A percentile compares a stretch with the other conserved stretches of the same genome.
Conservation (phyloP, 2,888 invertebrate genomes). For the Brachypterus glaber region DNA sequence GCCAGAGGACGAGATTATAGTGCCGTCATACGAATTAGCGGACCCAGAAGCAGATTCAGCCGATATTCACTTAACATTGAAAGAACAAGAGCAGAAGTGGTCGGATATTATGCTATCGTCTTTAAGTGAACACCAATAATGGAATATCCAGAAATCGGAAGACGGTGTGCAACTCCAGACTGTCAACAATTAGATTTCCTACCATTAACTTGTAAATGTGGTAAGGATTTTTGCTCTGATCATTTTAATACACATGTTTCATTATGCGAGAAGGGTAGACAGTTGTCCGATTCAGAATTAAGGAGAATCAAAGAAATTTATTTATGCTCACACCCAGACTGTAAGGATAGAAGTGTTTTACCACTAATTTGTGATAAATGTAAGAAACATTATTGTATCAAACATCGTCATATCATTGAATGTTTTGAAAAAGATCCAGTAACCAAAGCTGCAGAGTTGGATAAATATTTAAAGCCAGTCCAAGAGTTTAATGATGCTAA, state of each 20-base stretch:
- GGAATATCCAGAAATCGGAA: constrained; percentile 67
- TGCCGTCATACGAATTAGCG: constrained; percentile 79
- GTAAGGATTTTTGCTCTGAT: constrained; percentile 54
- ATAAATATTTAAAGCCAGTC: constrained; percentile 50
- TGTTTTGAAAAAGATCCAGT: constrained; percentile 41
- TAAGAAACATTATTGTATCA: constrained; percentile 57
- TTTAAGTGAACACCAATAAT: constrained; percentile 49
- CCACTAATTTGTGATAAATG: constrained; percentile 59
- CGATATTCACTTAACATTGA: constrained; percentile 80
- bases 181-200: constrained; percentile 66
- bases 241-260: constrained; percentile 53
- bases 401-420: constrained; percentile 46
- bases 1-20: constrained; percentile 74
- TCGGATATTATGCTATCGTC: constrained; percentile 46
- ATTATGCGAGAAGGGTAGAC: constrained; percentile 37
- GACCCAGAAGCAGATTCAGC: constrained; percentile 90
- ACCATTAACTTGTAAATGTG: constrained; percentile 58
- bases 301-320: constrained; percentile 35
- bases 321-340: constrained; percentile 49
- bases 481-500: constrained; percentile 55
- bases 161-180: constrained; percentile 49
- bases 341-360: constrained; percentile 51
- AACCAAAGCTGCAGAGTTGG: constrained; percentile 46
- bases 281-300: constrained; percentile 20
- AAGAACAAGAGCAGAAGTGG: constrained; percentile 72